These are phyloP conservation scores for Dufourea novaeangliae DNA, from an alignment of 1,140 invertebrate genomes.

Conservation along the genomic window DNA sequence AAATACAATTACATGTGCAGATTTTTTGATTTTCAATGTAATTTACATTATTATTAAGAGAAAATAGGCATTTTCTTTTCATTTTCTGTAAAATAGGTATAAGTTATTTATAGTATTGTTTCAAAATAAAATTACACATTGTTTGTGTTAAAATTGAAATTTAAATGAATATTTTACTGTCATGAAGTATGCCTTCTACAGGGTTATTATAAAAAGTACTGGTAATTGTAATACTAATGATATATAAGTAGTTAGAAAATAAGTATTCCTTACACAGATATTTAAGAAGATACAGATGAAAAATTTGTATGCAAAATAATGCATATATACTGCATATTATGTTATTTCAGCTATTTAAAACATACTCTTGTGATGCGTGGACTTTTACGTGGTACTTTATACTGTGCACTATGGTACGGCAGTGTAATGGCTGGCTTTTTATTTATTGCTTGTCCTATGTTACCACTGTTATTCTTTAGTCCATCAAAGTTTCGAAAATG, in stretches of 20 bases:
- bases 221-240: neutral
- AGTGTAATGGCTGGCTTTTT: slow-evolving; percentile 83
- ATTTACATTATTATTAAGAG: neutral
- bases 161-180: slow-evolving; percentile 1
- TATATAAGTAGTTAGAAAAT: too few species aligned
- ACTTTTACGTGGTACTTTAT: slow-evolving; percentile 79
- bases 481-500: slow-evolving; percentile 85
- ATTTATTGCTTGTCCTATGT: slow-evolving; percentile 87
- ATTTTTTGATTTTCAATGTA: slow-evolving; percentile 9
- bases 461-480: slow-evolving; percentile 86
- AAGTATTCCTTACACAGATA: too few species aligned
- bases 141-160: neutral
- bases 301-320: neutral
- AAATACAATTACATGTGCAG: slow-evolving; percentile 7
- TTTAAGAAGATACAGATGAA: neutral
- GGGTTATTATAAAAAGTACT: neutral
- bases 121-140: neutral
- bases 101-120: slow-evolving; percentile 3
- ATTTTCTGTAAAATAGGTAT: neutral
- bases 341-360: slow-evolving; percentile 4
- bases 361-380: slow-evolving; percentile 71
- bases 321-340: neutral
- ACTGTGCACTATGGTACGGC: slow-evolving; percentile 83
- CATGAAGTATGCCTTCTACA: neutral
- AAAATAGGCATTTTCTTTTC: neutral